A percentile compares a stretch with the other conserved stretches of the same genome.
phyloP scores from a whole-genome alignment of 2,797 vertebrate species.

The Channa striata region DNA sequence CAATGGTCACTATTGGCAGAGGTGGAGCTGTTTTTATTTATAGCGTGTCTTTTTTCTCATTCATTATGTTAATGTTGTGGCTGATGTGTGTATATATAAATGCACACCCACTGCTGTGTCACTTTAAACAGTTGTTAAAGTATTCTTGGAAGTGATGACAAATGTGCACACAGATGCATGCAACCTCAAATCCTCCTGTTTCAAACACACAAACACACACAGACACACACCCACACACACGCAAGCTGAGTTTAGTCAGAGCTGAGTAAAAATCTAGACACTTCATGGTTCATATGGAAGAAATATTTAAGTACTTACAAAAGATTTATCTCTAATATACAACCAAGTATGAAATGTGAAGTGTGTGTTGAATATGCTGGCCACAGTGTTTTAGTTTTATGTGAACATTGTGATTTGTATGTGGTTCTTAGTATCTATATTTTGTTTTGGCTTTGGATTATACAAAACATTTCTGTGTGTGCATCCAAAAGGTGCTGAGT shows the following conservation, averaged over 20 bases:
- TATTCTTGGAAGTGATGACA: constrained; percentile 79
- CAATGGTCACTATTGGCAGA: no score
- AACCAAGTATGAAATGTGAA: no score
- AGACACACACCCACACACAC: constrained; percentile 27
- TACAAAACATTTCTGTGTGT: no score
- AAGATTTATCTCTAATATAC: no score
- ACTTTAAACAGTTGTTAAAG: constrained; percentile 73
- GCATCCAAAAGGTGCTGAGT: no score
- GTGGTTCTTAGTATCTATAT: neutral
- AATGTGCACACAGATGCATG: constrained; percentile 53
- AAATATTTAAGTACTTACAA: no score
- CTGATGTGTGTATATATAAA: neutral
- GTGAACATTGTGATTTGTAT: no score
- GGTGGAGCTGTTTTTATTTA: no score
- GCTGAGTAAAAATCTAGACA: constrained; percentile 41
- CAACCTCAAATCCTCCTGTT: constrained; percentile 44
- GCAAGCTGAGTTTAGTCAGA: constrained; percentile 53
- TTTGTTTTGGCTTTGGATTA: no score
- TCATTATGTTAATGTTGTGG: no score
- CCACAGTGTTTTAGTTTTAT: neutral
- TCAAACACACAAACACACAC: constrained; percentile 62
- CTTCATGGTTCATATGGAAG: constrained; percentile 9
- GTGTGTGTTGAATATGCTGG: neutral
- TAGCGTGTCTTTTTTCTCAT: no score
- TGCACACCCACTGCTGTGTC: constrained; percentile 49